Percentiles rank a stretch among this genome's conserved stretches.
Conservation (phyloP, 2,797 vertebrate genomes). For the Masticophis lateralis region DNA sequence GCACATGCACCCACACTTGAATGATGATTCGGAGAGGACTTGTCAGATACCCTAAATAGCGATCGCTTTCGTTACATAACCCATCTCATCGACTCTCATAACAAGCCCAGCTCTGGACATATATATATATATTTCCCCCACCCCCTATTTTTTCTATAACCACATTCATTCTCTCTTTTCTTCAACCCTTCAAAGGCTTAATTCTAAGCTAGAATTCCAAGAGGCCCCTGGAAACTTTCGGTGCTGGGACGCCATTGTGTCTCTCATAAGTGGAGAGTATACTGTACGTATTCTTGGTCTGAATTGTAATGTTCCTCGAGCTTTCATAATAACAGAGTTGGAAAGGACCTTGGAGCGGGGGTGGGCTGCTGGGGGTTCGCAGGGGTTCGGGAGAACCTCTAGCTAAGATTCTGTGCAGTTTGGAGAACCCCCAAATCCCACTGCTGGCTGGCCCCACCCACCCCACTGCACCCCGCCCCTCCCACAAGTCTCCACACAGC, state of each 20-base stretch:
- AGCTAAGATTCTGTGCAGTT: too few species aligned
- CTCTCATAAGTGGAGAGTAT: background rate
- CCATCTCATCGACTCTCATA: conserved; percentile 6
- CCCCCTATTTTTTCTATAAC: background rate
- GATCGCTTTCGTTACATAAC: conserved; percentile 51
- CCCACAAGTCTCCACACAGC: too few species aligned
- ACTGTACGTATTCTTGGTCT: background rate
- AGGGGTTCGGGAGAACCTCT: too few species aligned
- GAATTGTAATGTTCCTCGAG: background rate
- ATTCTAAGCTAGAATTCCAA: background rate
- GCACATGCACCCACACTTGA: background rate
- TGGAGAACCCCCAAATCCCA: too few species aligned
- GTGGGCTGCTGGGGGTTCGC: too few species aligned
- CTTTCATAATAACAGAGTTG: background rate
- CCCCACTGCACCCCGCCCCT: too few species aligned
- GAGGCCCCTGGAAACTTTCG: background rate
- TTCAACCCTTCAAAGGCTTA: background rate
- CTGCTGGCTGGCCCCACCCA: too few species aligned
- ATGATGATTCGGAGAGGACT: conserved; percentile 50
- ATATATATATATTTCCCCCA: background rate
- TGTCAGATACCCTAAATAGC: conserved; percentile 39
- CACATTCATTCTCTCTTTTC: background rate
- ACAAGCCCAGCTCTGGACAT: background rate
- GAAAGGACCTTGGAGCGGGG: too few species aligned
- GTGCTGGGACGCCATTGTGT: background rate